Evolutionary conservation across 2,797 vertebrate genomes (phyloP).

Genomic region (Amblyraja radiata): DNA sequence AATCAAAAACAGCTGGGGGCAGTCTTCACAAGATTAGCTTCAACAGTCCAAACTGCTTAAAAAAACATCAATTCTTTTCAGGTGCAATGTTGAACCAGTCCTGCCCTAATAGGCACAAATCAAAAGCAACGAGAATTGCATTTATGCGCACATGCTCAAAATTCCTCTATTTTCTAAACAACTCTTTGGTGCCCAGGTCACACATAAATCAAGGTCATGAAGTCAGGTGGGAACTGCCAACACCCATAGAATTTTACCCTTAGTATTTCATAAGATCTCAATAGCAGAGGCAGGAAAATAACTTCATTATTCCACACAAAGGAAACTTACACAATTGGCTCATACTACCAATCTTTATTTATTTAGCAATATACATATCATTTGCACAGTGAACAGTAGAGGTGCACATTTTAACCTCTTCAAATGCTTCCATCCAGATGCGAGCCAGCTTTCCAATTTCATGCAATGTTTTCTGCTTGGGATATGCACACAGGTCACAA

Average conservation of each 20-base stretch:
- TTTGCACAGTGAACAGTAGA: not conserved
- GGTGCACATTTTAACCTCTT: not conserved
- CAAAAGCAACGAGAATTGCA: not conserved
- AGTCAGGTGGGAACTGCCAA: not conserved
- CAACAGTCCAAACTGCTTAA: too few relatives aligned
- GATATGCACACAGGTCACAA: not conserved
- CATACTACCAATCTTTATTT: conserved; percentile 11
- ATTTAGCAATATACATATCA: not conserved
- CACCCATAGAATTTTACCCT: not conserved
- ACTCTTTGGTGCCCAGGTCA: not conserved
- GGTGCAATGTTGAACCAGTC: not conserved
- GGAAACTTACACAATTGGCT: not conserved
- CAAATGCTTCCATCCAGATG: not conserved
- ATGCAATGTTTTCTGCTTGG: not conserved
- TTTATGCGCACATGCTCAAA: not conserved
- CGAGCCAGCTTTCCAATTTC: not conserved
- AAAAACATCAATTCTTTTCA: not conserved
- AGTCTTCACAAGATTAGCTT: not conserved
- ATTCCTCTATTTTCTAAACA: not conserved
- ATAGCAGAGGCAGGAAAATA: not conserved
- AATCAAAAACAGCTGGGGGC: not conserved
- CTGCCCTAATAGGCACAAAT: not conserved
- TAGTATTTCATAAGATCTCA: not conserved
- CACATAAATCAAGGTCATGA: not conserved
- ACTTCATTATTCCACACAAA: not conserved